These are phyloP conservation scores for Ataeniobius toweri DNA, from an alignment of 2,797 vertebrate genomes.

Conservation along the genomic window DNA sequence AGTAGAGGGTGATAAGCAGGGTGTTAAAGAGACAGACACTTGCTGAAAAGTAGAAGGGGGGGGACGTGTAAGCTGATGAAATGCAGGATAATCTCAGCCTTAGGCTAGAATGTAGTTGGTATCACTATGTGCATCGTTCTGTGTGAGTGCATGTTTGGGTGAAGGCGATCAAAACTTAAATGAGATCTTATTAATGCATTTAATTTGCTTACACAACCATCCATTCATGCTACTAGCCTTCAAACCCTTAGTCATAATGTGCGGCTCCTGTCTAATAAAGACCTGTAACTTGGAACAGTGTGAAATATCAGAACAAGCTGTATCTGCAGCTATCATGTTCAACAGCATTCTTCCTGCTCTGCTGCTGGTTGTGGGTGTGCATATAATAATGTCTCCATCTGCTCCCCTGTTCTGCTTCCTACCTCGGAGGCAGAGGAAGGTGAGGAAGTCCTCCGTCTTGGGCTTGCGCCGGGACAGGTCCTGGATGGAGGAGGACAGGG, in stretches of 20 bases:
- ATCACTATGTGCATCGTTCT: conserved; percentile 34
- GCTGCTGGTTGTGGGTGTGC: conserved; percentile 1
- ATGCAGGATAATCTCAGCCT: conserved; percentile 65
- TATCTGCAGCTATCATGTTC: conserved; percentile 24
- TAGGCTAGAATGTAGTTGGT: conserved; percentile 46
- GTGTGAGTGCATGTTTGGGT: conserved; percentile 13
- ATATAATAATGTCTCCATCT: conserved; percentile 25
- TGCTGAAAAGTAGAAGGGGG: conserved; percentile 60
- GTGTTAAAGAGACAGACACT: conserved; percentile 67
- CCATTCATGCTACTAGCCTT: conserved; percentile 7
- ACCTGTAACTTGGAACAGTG: background rate
- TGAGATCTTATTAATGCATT: conserved; percentile 18
- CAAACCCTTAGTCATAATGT: conserved; percentile 15
- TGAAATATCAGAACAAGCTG: conserved; percentile 11
- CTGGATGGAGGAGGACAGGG: conserved; percentile 90
- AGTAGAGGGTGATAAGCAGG: conserved; percentile 58
- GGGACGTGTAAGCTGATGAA: conserved; percentile 63
- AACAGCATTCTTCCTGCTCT: conserved; percentile 20
- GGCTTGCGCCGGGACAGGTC: conserved; percentile 98
- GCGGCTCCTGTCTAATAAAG: background rate
- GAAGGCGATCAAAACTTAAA: conserved; percentile 32
- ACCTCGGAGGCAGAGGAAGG: conserved; percentile 99
- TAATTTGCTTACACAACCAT: conserved; percentile 11
- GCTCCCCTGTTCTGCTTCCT: conserved; percentile 35
- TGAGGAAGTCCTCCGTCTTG: conserved; percentile 99